Evolutionary conservation across 2,797 vertebrate species (phyloP).

Genomic region (Serranus cabrilla): DNA sequence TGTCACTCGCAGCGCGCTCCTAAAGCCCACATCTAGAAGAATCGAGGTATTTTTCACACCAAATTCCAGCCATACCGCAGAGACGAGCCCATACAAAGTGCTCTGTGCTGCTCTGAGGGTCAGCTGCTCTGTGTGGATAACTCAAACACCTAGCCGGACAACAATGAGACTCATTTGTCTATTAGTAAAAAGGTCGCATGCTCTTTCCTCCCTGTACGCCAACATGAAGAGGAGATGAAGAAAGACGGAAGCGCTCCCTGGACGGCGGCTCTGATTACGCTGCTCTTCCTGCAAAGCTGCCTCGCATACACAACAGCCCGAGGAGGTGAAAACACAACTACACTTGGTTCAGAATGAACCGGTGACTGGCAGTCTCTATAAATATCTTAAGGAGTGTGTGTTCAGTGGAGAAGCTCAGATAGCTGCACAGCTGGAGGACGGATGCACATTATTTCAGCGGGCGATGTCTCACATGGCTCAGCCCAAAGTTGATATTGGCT

Average conservation of each 20-base stretch:
- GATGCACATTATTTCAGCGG: background rate
- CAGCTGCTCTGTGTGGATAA: slow-evolving; percentile 49
- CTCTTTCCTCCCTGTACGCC: background rate
- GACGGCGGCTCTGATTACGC: slow-evolving; percentile 20
- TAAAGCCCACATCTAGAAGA: background rate
- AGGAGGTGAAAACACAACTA: background rate
- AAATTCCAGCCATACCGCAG: slow-evolving; percentile 41
- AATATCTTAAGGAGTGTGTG: background rate
- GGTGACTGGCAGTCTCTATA: background rate
- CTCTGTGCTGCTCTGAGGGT: slow-evolving; percentile 31
- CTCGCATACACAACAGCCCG: slow-evolving; percentile 13
- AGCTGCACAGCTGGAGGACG: background rate
- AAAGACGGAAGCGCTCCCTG: slow-evolving; percentile 12
- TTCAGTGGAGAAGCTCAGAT: slow-evolving; percentile 4
- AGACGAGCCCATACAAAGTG: slow-evolving; percentile 31
- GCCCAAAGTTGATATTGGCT: too few relatives aligned
- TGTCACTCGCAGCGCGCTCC: slow-evolving; percentile 21
- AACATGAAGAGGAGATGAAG: slow-evolving; percentile 45
- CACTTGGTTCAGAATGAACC: background rate
- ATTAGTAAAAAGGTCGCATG: slow-evolving; percentile 21
- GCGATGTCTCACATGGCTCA: too few relatives aligned
- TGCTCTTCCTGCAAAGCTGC: slow-evolving; percentile 8
- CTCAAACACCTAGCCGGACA: slow-evolving; percentile 16
- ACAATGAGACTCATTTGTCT: slow-evolving; percentile 19
- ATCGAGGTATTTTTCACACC: slow-evolving; percentile 21